Conservation (phyloP, 2,113 vertebrate genomes). For the Phodopus roborovskii region DNA sequence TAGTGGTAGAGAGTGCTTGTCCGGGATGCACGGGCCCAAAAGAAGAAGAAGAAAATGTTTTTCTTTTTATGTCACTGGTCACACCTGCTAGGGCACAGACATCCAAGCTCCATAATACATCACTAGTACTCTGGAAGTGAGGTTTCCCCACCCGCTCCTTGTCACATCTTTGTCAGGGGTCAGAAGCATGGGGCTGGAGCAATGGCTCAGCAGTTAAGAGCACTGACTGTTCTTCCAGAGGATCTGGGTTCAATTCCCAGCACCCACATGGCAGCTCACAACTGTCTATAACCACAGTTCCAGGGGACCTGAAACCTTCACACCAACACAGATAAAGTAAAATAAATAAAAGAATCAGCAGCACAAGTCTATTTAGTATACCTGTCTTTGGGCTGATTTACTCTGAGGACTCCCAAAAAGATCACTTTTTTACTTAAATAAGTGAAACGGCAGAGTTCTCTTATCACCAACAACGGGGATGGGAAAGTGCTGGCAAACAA, state of each 20-base stretch:
- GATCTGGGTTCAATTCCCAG: too few species aligned
- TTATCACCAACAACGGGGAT: constrained; percentile 41
- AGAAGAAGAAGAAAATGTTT: neutral
- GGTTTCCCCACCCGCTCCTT: neutral
- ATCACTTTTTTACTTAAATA: constrained; percentile 45
- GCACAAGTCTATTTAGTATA: neutral
- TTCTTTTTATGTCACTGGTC: neutral
- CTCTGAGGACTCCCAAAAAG: neutral
- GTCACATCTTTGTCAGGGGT: neutral
- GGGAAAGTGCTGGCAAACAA: neutral
- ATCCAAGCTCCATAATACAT: neutral
- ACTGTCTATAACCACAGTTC: too few species aligned
- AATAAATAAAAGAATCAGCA: neutral
- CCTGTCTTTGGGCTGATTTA: neutral
- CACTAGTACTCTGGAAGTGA: neutral
- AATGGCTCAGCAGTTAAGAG: too few species aligned
- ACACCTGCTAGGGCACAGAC: neutral
- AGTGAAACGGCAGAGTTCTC: constrained; percentile 54
- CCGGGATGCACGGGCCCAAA: neutral
- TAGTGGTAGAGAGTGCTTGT: neutral
- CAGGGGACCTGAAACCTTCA: too few species aligned
- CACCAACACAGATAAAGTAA: too few species aligned
- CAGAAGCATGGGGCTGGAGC: neutral
- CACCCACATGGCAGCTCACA: too few species aligned
- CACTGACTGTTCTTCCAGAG: too few species aligned